Base-by-base conservation (phyloP, 2,797 vertebrate species). In the Pipistrellus nathusii region DNA sequence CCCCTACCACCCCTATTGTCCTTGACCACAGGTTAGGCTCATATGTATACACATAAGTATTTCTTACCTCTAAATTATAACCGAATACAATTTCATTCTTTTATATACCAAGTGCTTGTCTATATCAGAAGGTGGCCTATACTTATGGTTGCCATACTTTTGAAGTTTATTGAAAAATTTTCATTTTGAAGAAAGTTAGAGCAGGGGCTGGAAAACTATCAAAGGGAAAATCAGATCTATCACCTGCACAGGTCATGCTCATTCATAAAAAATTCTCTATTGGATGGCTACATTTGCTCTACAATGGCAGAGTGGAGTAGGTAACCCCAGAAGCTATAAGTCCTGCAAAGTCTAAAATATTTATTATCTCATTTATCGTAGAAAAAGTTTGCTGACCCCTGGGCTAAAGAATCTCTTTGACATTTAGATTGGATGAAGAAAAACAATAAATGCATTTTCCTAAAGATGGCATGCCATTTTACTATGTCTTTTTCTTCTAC, bases 61-160 rank as follows among this genome's bases (percentile, higher is more conserved):
- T 62, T 80, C n/a, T 78, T 35, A 8, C 8, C 72, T 90, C n/a
- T 88, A 35, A 96, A 96, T 59, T 38, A 44, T 0, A 25, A 7
- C 27, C 64, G 21, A 92, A 71, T 3, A 57, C 0, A 11, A 23
- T 75, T 75, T 69, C 53, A 53, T 68, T 87, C 46, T 18, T 88
- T 30, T 48, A 51, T 78, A 75, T 51, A 92, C 21, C 17, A n/a
- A 64, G 10, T 27, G 32, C 10, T 72, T 73, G 38, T 77, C 41
- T 59, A 7, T 53, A 80, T 23, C n/a, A 59, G 32, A 75, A 91
- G 27, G 13, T 30, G 13, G 10, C 8, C 66, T 2, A 44, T 48
- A 46, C 0, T 62, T 20, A 38, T 0, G 21, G 11, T 78, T 76
- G 10, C 1, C 44, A 94, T 66, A 81, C 6, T 59, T 32, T 89